A percentile compares a stretch with the other conserved stretches of the same genome.
phyloP scores from a whole-genome alignment of 2,113 vertebrate genomes.

The Pollimyrus isidori region DNA sequence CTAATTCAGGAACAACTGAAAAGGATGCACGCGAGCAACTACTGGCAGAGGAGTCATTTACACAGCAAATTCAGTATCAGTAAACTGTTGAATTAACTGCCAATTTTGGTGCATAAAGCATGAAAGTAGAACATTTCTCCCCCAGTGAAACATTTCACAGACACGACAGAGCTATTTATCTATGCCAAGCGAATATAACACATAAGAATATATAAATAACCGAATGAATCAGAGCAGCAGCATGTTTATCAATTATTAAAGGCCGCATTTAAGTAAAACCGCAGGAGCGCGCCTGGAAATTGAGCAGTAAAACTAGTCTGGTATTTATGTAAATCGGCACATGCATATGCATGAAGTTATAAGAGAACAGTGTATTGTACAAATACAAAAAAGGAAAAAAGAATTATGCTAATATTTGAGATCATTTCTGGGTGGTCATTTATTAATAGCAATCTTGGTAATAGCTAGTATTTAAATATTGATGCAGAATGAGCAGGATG shows the following conservation, averaged over 20 bases:
- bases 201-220: constrained; percentile 41
- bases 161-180: constrained; percentile 40
- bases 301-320: constrained; percentile 36
- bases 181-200: constrained; percentile 53
- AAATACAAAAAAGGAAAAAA: constrained; percentile 22
- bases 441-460: not conserved
- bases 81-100: constrained; percentile 39
- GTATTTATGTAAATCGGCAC: constrained; percentile 32
- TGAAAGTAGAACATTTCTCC: constrained; percentile 62
- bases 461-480: constrained; percentile 1
- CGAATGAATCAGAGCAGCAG: constrained; percentile 28
- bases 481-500: not conserved
- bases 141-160: constrained; percentile 48
- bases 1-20: constrained; percentile 68
- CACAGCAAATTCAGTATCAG: constrained; percentile 30
- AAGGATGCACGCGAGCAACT: constrained; percentile 58
- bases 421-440: not conserved
- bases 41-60: constrained; percentile 57
- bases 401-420: constrained; percentile 3
- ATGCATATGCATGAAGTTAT: constrained; percentile 7
- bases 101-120: constrained; percentile 54
- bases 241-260: constrained; percentile 63
- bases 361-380: not conserved
- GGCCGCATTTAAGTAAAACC: constrained; percentile 31
- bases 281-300: constrained; percentile 24